Evolutionary conservation across 2,113 vertebrate genomes (phyloP), one percentile per base, ranked within the genome.

Genomic region (Himantopus leucocephalus): DNA sequence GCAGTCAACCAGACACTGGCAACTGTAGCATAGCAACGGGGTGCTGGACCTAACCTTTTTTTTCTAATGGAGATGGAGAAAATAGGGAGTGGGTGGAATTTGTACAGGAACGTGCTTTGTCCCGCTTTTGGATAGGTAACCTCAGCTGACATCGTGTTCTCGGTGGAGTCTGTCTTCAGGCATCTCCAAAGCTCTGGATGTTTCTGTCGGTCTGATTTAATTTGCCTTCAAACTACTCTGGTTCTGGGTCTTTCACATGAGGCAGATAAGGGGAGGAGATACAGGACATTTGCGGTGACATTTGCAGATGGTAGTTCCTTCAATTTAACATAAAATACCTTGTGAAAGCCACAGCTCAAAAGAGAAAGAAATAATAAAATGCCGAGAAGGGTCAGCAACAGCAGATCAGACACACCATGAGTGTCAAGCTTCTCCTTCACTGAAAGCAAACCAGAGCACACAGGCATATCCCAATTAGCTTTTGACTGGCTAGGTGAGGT

Each of bases 11-110:
- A 96, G 88, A 86, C 76, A 68, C 37, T 83, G 80, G 80, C 68
- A 95, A 85, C 84, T n/a, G 96, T 97, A 96, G 83, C 97, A 94
- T 96, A 97, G 95, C 97, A 97, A 97, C 95, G 62, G 56, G 90
- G 47, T 95, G 83, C 50, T 96, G 90, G 93, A 91, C 94, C 68
- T 92, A 73, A 74, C 60, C 63, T 78, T 95, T 73, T 73, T 88
- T 88, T 70, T 47, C 53, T 78, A 72, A 66, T 52, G 59, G 75
- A 85, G n/a, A 67, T 78, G 37, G 53, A 89, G 56, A 86, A 96
- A 95, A 82, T 85, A 77, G n/a, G 16, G 67, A 82, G 86, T 85
- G 73, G 72, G 93, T 93, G 93, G 91, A 91, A 92, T 85, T 59
- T 75, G 35, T 78, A 43, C 4, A 11, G 35, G 37, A 88, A 70